phyloP scores from a whole-genome alignment of 92 coral and sea anemone species.

The Palythoa grandiflora region DNA sequence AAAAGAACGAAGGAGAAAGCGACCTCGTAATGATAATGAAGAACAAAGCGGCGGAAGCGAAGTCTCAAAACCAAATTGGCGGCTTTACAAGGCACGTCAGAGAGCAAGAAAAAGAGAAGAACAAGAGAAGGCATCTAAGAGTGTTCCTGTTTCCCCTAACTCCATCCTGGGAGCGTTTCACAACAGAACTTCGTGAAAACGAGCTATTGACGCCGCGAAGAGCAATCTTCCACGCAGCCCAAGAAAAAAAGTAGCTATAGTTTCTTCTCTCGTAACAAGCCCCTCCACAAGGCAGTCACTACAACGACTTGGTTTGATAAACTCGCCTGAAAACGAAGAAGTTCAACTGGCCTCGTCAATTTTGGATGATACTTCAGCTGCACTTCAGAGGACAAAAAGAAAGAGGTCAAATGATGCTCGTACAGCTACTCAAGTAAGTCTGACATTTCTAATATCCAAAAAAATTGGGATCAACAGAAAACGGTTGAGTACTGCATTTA shows the following conservation, averaged over 20 bases:
- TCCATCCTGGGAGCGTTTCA: constrained; percentile 31
- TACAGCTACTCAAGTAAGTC: constrained; percentile 48
- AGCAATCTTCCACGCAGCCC: constrained; percentile 34
- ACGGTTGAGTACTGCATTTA: constrained; percentile 41
- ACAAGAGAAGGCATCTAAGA: constrained; percentile 35
- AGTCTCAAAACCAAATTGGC: constrained; percentile 45
- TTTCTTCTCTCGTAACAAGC: constrained; percentile 36
- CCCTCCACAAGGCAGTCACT: constrained; percentile 51
- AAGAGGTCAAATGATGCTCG: constrained; percentile 1
- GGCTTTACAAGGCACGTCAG: constrained; percentile 42
- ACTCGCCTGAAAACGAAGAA: constrained; percentile 41
- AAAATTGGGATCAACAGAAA: constrained; percentile 49
- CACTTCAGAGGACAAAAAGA: constrained; percentile 10
- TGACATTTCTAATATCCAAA: constrained; percentile 28
- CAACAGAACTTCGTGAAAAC: constrained; percentile 23
- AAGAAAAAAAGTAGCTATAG: constrained; percentile 22
- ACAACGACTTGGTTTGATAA: constrained; percentile 14
- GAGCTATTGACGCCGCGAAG: constrained; percentile 43
- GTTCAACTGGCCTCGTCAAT: constrained; percentile 27
- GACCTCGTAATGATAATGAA: constrained; percentile 31
- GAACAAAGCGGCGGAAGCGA: constrained; percentile 16
- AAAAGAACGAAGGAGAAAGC: constrained; percentile 50
- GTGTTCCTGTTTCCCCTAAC: constrained; percentile 42
- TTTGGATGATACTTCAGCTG: constrained; percentile 45
- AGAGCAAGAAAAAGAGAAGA: constrained; percentile 49